Evolutionary conservation across 2,113 vertebrate genomes (phyloP).

Genomic region (Pelecanus crispus): DNA sequence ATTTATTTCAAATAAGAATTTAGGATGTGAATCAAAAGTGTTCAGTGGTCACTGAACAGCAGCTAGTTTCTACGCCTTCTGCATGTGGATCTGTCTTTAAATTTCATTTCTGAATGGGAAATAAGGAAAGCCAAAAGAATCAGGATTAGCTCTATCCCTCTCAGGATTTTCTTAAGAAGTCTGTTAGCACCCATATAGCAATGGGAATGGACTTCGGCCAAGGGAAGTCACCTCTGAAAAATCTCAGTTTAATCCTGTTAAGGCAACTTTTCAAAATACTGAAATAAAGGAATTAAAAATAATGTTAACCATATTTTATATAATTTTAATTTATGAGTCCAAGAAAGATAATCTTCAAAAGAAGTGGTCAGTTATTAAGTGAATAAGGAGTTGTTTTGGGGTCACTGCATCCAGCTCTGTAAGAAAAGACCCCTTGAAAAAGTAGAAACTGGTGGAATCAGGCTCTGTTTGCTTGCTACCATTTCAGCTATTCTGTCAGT

Average conservation of each 20-base stretch:
- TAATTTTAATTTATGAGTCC: neutral
- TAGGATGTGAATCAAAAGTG: neutral
- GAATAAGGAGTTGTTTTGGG: neutral
- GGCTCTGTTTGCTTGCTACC: neutral
- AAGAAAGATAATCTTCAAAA: neutral
- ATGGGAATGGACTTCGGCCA: neutral
- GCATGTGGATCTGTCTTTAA: neutral
- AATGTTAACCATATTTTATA: neutral
- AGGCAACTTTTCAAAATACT: neutral
- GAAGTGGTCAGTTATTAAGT: neutral
- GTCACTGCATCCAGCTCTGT: neutral
- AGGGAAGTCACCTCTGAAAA: neutral
- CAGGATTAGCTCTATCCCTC: neutral
- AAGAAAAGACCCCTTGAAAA: neutral
- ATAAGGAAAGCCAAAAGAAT: neutral
- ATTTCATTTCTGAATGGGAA: neutral
- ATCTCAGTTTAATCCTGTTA: neutral
- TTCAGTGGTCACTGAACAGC: neutral
- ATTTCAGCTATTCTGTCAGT: neutral
- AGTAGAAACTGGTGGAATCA: neutral
- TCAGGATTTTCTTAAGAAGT: neutral
- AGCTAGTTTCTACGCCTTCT: neutral
- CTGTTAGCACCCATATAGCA: neutral
- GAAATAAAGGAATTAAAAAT: neutral
- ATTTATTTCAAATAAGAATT: conserved; percentile 18